Conservation (phyloP, 2,888 invertebrate species). For the Epicampocera succincta region DNA sequence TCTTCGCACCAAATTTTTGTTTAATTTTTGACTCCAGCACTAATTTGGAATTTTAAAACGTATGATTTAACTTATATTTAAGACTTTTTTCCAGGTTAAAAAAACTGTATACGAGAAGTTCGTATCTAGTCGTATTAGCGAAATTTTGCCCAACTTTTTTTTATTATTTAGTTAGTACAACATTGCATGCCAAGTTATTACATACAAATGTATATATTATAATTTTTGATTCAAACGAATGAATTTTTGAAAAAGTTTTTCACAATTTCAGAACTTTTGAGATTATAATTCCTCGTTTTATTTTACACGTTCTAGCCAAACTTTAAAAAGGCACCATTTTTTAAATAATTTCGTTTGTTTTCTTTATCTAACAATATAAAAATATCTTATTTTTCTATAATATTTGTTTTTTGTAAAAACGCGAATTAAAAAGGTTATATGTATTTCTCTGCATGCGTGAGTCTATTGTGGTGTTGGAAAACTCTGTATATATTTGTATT, state of each 20-base stretch:
- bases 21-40: not conserved
- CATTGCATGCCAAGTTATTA: constrained; percentile 34
- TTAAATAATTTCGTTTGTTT: constrained; percentile 34
- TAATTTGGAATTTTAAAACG: constrained; percentile 7
- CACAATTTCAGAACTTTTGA: constrained; percentile 2
- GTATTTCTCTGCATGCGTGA: constrained; percentile 63
- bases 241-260: not conserved
- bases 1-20: not conserved
- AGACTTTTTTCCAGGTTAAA: constrained; percentile 51
- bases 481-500: constrained; percentile 34
- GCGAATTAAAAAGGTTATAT: constrained; percentile 14
- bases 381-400: constrained; percentile 32
- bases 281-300: not conserved
- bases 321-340: constrained; percentile 63
- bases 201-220: constrained; percentile 34
- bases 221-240: constrained; percentile 26
- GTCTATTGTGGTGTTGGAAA: constrained; percentile 50
- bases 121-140: constrained; percentile 56
- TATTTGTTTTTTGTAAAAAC: constrained; percentile 27
- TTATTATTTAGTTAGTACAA: constrained; percentile 29
- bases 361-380: constrained; percentile 1
- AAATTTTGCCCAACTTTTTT: constrained; percentile 32
- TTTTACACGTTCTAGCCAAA: constrained; percentile 28
- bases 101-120: constrained; percentile 37
- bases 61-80: constrained; percentile 31